Base-by-base conservation (phyloP, 2,888 invertebrate genomes). In the Cosmopolites sordidus region DNA sequence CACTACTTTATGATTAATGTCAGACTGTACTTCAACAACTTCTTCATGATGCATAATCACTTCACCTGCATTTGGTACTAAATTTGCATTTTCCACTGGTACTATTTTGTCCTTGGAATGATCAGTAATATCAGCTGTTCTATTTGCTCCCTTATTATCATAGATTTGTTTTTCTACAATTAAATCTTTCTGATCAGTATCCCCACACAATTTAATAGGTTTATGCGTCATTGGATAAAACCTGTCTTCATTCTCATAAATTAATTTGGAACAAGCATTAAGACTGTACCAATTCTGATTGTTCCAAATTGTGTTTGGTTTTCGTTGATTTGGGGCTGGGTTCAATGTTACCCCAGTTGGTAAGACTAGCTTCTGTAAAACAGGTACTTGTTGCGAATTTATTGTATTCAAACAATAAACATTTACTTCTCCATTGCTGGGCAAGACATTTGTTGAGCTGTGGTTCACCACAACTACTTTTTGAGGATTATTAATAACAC, bases 221-320 rank as follows among this genome's bases (percentile, higher is more conserved):
- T 60, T 59, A 18, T 64, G 54, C 9, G 65, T 69, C 69, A 73
- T 65, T 0, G 74, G 73, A 58, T 68, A 73, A 59, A 73, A 72
- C n/a, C 72, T 54, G 14, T 73, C 69, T 1, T 57, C 49, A 39
- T 70, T 66, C 4, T 60, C 51, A 51, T 69, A 70, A 16, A 64
- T 59, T 1, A 64, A 66, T 11, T 64, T 55, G 1, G 59, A 47
- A 48, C 70, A 70, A 30, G 49, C 56, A 53, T 73, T 73, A 1
- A 72, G 66, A 1, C 71, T 67, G 51, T 69, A 73, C 60, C 66
- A 72, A 41, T 69, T 64, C n/a, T 62, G 62, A 40, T 62, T 60
- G 39, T 48, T 60, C 63, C 65, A 64, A 16, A 66, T 63, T 3
- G 62, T 42, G 43, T 64, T 66, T 1, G 66, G 64, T 43, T 62